Percentiles rank a stretch among this genome's conserved stretches.
These are phyloP conservation scores for Falcaria lacertinaria DNA, from an alignment of 2,888 invertebrate genomes.

Conservation along the genomic window DNA sequence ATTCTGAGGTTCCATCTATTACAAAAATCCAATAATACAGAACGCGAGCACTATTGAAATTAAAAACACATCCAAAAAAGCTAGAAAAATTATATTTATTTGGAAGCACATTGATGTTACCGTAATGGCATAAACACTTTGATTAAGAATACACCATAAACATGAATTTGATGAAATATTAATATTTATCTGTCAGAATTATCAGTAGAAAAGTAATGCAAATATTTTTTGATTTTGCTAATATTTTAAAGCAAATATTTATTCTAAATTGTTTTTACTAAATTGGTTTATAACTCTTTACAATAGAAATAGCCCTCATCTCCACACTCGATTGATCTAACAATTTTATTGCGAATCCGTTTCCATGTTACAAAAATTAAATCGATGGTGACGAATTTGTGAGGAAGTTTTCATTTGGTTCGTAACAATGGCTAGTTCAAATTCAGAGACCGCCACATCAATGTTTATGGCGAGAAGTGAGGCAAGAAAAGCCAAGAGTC, in stretches of 20 bases:
- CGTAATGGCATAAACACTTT: too few species aligned
- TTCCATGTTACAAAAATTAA: conserved; percentile 39
- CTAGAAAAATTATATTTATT: too few species aligned
- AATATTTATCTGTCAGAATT: neutral
- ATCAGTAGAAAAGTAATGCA: neutral
- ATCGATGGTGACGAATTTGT: conserved; percentile 35
- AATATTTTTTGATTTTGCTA: conserved; percentile 18
- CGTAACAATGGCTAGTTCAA: conserved; percentile 55
- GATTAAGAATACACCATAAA: too few species aligned
- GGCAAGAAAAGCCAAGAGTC: conserved; percentile 37
- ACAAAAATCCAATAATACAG: too few species aligned
- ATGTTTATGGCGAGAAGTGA: conserved; percentile 63
- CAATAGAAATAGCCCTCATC: neutral
- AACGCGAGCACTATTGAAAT: too few species aligned
- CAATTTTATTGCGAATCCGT: conserved; percentile 2
- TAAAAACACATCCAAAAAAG: too few species aligned
- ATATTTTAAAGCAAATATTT: neutral
- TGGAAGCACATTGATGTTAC: too few species aligned
- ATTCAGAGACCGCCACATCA: conserved; percentile 51
- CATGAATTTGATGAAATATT: too few species aligned
- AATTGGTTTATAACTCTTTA: neutral
- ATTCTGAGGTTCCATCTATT: too few species aligned
- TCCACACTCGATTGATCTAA: neutral
- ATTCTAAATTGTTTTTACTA: neutral
- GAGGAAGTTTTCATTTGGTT: conserved; percentile 8